Evolutionary conservation across 2,113 vertebrate genomes (phyloP).

Genomic region (Burhinus bistriatus): DNA sequence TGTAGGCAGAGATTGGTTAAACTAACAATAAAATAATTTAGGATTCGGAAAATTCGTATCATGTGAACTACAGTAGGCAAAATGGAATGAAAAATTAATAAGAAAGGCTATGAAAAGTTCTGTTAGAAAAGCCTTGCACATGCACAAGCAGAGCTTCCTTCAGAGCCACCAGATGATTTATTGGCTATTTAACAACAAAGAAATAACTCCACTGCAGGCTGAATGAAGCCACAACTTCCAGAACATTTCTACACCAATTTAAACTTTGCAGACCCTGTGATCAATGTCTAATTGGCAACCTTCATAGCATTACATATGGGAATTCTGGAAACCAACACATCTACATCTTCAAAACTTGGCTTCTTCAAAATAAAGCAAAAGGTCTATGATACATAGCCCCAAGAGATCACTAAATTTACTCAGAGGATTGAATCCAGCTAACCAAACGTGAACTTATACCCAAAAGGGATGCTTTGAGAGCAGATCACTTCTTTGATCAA

Average conservation of each 20-base stretch:
- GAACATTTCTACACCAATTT: background rate
- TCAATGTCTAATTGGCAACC: background rate
- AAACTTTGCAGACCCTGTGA: background rate
- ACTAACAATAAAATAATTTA: background rate
- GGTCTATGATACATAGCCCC: background rate
- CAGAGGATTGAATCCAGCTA: background rate
- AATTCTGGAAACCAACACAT: background rate
- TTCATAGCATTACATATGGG: background rate
- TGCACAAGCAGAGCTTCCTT: background rate
- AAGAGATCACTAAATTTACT: background rate
- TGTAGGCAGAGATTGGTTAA: background rate
- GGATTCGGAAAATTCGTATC: background rate
- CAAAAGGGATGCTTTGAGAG: background rate
- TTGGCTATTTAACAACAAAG: background rate
- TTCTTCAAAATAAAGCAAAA: background rate
- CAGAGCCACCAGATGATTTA: background rate
- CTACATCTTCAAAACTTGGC: background rate
- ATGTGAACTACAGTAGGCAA: background rate
- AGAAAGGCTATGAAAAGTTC: background rate
- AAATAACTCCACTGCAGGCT: background rate
- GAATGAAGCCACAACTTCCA: background rate
- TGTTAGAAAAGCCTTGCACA: background rate
- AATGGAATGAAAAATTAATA: background rate
- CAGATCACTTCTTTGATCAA: background rate
- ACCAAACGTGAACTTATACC: background rate